A percentile compares a stretch with the other conserved stretches of the same genome.
Evolutionary conservation across 2,797 vertebrate species (phyloP).

Genomic region (Sciaenops ocellatus): DNA sequence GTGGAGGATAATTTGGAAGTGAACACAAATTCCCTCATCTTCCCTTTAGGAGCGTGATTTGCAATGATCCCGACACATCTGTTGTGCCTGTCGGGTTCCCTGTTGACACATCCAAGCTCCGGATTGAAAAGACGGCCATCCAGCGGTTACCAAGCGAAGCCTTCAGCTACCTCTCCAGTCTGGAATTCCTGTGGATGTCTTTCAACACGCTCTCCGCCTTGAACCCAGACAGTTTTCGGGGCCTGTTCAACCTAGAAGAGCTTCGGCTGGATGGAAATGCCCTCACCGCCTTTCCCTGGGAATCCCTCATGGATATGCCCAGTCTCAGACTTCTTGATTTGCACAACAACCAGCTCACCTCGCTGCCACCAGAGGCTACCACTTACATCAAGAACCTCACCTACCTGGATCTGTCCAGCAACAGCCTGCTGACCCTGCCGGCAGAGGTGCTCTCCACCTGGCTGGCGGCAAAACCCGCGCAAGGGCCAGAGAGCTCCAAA

Average conservation of each 20-base stretch:
- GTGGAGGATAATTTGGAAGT: background rate
- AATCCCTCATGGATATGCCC: constrained; percentile 90
- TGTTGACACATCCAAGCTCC: constrained; percentile 90
- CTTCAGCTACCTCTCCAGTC: constrained; percentile 89
- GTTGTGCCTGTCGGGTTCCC: constrained; percentile 92
- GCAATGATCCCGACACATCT: constrained; percentile 95
- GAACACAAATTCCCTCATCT: background rate
- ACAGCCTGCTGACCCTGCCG: constrained; percentile 92
- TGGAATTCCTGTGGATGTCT: constrained; percentile 98
- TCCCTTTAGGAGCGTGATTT: constrained; percentile 91
- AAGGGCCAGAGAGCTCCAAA: constrained; percentile 89
- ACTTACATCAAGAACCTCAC: constrained; percentile 91
- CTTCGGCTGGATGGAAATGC: constrained; percentile 93
- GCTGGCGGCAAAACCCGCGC: constrained; percentile 86
- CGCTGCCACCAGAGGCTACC: constrained; percentile 89
- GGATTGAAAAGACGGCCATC: constrained; percentile 95
- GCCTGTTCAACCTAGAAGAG: constrained; percentile 90
- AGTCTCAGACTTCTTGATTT: constrained; percentile 93
- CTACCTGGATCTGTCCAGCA: constrained; percentile 96
- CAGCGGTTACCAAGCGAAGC: constrained; percentile 91
- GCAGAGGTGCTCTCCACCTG: constrained; percentile 90
- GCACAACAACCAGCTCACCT: constrained; percentile 93
- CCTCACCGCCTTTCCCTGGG: constrained; percentile 93
- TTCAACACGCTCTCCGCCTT: constrained; percentile 92
- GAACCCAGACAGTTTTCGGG: constrained; percentile 88